Evolutionary conservation across 2,113 vertebrate genomes (phyloP), one percentile per base, ranked within the genome.

Genomic region (Charina bottae): DNA sequence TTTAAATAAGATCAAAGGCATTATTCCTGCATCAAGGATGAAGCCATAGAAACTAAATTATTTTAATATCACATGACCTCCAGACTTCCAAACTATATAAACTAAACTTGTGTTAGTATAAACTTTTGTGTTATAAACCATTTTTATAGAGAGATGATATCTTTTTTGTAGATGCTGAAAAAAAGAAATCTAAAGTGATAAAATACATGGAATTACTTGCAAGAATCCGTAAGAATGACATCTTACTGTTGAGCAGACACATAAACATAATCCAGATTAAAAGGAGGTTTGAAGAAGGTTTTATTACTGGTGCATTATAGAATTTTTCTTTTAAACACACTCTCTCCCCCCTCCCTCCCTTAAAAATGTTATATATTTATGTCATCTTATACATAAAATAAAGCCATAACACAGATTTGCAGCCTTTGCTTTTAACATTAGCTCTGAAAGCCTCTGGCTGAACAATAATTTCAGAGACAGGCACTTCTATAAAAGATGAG

Each of bases 351-450:
- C 2, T 6, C 12, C 26, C 26, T 3, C 78, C 89, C 23, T 68
- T 89, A 60, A 93, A 78, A 87, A 56, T n/a, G 49, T 72, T 87
- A 90, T 89, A 68, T 85, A 92, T 92, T 90, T 89, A 62, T 92
- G 64, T 90, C 84, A 88, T 33, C 49, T 19, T 64, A 86, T n/a
- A 62, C 78, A 86, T 53, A 88, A 90, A 92, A 90, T 90, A 90
- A 88, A 83, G 53, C 78, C 19, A 5, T 26, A n/a, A 49, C 62
- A 58, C 58, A 6, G 60, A 54, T 86, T 55, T 58, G 21, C 11
- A 4, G 56, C n/a, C 84, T 60, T 58, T 59, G 56, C 56, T 58
- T 93, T 62, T 26, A 84, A 60, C 62, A 88, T 84, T 88, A n/a
- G 58, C 86, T 90, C 62, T 64, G 3, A 53, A 53, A 37, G 1